phyloP scores from a whole-genome alignment of 2,113 vertebrate genomes.

The Chamaea fasciata region DNA sequence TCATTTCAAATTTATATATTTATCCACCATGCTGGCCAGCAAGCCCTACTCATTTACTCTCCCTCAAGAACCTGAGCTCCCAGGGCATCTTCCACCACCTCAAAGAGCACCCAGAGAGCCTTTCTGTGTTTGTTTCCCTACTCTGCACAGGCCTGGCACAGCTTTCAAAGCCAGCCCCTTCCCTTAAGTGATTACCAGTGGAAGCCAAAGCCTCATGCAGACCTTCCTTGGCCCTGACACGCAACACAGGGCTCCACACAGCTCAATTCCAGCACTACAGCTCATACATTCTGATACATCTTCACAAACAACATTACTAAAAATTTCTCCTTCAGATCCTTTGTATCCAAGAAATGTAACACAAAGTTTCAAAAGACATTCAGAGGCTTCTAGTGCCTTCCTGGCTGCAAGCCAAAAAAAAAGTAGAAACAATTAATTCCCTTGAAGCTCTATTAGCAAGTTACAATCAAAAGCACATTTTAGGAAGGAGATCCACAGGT shows the following conservation, averaged over 20 bases:
- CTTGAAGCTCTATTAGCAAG: background rate
- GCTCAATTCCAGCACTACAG: background rate
- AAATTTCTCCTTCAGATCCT: background rate
- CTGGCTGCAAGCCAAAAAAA: background rate
- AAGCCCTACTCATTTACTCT: background rate
- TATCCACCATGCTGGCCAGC: background rate
- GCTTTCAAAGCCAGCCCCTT: background rate
- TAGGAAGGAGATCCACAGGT: background rate
- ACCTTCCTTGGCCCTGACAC: background rate
- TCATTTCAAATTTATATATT: background rate
- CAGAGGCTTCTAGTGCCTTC: background rate
- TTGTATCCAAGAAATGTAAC: background rate
- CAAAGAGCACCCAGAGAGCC: background rate
- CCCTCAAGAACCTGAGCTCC: background rate
- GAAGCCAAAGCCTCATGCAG: background rate
- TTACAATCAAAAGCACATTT: background rate
- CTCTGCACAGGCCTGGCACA: background rate
- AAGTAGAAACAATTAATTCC: background rate
- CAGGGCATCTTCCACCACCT: background rate
- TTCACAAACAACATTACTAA: background rate
- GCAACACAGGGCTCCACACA: background rate
- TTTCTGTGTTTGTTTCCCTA: background rate
- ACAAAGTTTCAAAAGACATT: background rate
- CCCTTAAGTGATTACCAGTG: background rate
- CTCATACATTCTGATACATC: background rate